Evolutionary conservation across 2,797 vertebrate species (phyloP).

Genomic region (Mormyrops boulengeri): DNA sequence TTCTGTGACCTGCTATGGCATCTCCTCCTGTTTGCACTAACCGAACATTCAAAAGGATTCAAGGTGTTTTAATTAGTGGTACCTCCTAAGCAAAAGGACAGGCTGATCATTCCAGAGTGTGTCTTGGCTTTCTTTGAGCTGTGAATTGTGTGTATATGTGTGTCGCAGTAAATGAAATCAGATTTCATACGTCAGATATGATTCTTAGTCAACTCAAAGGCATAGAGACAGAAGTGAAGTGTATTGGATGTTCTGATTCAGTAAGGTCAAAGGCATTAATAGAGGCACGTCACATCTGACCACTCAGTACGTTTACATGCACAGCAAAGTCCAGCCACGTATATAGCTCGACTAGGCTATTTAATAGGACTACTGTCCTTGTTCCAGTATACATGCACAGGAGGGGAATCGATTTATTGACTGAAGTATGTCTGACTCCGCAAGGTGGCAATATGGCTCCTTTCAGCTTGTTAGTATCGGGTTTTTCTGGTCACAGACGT

Average conservation of each 20-base stretch:
- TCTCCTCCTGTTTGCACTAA: background rate
- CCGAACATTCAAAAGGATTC: background rate
- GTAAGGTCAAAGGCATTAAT: background rate
- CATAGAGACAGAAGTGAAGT: background rate
- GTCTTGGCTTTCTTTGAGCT: background rate
- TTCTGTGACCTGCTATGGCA: background rate
- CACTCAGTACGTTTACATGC: too few relatives aligned
- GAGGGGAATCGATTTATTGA: too few relatives aligned
- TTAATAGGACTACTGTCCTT: too few relatives aligned
- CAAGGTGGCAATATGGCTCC: too few relatives aligned
- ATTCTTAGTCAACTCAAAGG: background rate
- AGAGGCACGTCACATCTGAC: background rate
- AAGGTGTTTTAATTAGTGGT: background rate
- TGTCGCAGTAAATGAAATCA: slow-evolving; percentile 15
- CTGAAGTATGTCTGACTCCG: too few relatives aligned
- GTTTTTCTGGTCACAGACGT: too few relatives aligned
- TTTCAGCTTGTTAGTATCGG: too few relatives aligned
- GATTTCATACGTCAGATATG: slow-evolving; percentile 42
- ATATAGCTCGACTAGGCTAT: too few relatives aligned
- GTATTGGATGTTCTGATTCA: background rate
- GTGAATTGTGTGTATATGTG: background rate
- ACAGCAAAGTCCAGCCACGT: too few relatives aligned
- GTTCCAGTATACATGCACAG: too few relatives aligned
- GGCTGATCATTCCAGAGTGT: background rate
- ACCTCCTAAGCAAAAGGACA: background rate